phyloP scores from a whole-genome alignment of 2,113 vertebrate species.

The Martes martes region DNA sequence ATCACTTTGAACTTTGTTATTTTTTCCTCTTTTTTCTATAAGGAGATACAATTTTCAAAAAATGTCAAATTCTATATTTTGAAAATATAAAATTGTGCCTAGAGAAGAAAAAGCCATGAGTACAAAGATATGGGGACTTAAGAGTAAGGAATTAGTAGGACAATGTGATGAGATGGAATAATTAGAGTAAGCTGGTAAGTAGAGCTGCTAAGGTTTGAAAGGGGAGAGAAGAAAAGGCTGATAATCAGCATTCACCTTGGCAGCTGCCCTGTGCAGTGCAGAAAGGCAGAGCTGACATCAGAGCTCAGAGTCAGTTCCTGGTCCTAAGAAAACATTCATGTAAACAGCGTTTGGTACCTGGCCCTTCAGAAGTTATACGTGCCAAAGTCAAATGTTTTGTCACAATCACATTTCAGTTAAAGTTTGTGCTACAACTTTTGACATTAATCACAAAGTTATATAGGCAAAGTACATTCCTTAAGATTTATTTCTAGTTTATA shows the following conservation, averaged over 20 bases:
- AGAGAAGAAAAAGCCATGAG: not conserved
- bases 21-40: not conserved
- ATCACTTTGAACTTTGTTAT: not conserved
- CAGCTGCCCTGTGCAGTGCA: no score
- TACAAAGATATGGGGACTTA: not conserved
- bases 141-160: slow-evolving; percentile 2
- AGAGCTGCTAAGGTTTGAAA: not conserved
- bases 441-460: not conserved
- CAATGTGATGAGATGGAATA: not conserved
- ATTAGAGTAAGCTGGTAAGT: slow-evolving; percentile 27
- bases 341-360: not conserved
- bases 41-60: not conserved
- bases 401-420: not conserved
- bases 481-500: not conserved
- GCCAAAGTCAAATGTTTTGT: not conserved
- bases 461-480: not conserved
- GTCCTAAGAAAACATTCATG: not conserved
- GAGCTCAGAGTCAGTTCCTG: not conserved
- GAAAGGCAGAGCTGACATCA: not conserved
- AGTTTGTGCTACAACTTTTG: not conserved
- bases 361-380: not conserved
- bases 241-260: not conserved
- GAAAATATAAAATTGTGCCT: not conserved
- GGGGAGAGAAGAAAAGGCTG: not conserved
- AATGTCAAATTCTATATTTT: not conserved